Conservation (phyloP, 53 echinoderm and acorn worm species). For the Crossaster papposus region DNA sequence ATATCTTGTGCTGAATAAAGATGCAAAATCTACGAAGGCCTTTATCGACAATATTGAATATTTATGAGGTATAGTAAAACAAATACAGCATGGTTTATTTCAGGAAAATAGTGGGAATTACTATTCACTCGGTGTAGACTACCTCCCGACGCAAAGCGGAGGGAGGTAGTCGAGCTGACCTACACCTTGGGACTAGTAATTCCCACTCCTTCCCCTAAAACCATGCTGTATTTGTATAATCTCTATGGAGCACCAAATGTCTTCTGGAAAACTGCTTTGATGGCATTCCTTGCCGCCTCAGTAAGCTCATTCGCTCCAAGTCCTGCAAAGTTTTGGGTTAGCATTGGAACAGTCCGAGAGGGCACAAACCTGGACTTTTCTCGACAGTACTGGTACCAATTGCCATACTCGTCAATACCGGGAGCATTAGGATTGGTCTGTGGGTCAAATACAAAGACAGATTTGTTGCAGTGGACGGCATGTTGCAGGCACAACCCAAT, state of each 20-base stretch:
- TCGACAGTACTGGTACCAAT: constrained; percentile 35
- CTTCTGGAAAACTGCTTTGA: constrained; percentile 27
- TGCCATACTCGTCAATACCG: background rate
- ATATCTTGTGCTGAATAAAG: no score
- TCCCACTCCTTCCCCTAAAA: no score
- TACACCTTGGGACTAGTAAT: no score
- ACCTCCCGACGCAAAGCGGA: no score
- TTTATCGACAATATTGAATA: no score
- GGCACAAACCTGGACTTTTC: constrained; percentile 20
- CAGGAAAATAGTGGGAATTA: no score
- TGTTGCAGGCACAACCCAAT: constrained; percentile 25
- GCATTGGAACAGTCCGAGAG: constrained; percentile 12
- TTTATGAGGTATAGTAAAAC: no score
- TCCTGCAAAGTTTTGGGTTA: constrained; percentile 36
- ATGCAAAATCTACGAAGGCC: no score
- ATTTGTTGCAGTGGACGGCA: constrained; percentile 40
- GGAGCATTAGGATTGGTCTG: background rate
- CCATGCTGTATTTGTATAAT: no score
- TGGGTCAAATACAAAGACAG: constrained; percentile 43
- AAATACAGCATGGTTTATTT: no score
- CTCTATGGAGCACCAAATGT: constrained; percentile 52
- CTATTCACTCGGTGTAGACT: no score
- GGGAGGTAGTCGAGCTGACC: no score
- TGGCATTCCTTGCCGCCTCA: constrained; percentile 13
- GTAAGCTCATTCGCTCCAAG: constrained; percentile 40